Conservation (phyloP, 2,797 vertebrate genomes). For the Mus caroli region DNA sequence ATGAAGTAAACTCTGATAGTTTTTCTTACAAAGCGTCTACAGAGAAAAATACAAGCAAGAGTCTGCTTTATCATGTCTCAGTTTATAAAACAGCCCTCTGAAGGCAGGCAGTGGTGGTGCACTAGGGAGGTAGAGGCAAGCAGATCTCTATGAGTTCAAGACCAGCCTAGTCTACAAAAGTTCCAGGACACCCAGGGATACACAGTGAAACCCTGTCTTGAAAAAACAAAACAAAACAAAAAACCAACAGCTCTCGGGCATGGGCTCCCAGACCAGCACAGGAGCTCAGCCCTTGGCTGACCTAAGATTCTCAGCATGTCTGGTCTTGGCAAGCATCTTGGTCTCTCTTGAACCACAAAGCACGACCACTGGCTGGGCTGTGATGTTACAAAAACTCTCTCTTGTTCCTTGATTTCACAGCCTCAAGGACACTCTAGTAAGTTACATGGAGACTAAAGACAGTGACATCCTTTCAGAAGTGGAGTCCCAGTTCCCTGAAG, state of each 20-base stretch:
- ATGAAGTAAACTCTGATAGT: neutral
- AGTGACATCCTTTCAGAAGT: slow-evolving; percentile 88
- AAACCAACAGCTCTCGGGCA: neutral
- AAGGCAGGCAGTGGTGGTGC: neutral
- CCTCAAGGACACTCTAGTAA: slow-evolving; percentile 90
- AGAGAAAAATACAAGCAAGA: neutral
- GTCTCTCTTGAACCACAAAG: neutral
- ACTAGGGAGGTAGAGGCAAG: neutral
- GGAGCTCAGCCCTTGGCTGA: neutral
- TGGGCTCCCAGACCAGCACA: neutral
- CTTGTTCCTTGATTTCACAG: slow-evolving; percentile 86
- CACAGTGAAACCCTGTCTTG: neutral
- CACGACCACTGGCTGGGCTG: neutral
- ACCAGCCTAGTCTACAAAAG: neutral
- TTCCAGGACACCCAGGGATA: neutral
- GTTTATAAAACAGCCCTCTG: neutral
- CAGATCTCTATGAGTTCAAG: neutral
- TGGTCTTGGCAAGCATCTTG: neutral
- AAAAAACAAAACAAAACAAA: neutral
- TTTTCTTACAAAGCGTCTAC: neutral
- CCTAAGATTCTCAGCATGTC: neutral
- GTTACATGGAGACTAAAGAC: slow-evolving; percentile 92
- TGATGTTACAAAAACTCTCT: neutral
- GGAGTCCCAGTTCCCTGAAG: slow-evolving; percentile 90
- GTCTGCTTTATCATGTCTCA: neutral